These are phyloP conservation scores for Clistopyga incitator DNA, from an alignment of 2,888 invertebrate species.

Conservation along the genomic window DNA sequence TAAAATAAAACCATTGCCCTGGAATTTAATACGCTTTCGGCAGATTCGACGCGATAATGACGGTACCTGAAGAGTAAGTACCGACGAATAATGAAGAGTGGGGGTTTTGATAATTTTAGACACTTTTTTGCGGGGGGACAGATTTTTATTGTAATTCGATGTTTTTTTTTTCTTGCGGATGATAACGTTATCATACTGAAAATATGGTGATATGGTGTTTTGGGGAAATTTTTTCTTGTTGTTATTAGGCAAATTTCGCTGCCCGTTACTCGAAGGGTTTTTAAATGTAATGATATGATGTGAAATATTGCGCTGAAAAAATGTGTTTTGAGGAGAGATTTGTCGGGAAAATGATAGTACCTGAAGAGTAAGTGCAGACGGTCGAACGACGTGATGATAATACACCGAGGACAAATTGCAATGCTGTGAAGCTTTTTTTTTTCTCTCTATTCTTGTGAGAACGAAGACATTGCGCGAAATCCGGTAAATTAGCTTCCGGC, in stretches of 20 bases:
- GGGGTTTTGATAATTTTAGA: too few species aligned
- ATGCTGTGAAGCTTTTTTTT: not conserved
- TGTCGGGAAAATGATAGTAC: slow-evolving; percentile 71
- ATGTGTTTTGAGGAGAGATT: not conserved
- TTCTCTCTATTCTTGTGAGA: slow-evolving; percentile 19
- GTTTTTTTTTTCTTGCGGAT: too few species aligned
- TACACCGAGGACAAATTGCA: not conserved
- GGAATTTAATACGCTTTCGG: not conserved
- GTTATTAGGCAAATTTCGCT: too few species aligned
- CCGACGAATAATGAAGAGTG: too few species aligned
- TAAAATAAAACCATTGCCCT: not conserved
- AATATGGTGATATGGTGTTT: too few species aligned
- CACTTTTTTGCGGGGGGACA: too few species aligned
- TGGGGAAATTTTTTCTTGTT: too few species aligned
- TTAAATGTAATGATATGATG: too few species aligned
- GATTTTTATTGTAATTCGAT: too few species aligned
- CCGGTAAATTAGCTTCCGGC: slow-evolving; percentile 60
- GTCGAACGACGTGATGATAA: not conserved
- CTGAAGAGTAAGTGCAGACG: slow-evolving; percentile 75
- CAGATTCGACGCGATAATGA: slow-evolving; percentile 68
- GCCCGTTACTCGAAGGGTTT: too few species aligned
- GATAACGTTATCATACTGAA: too few species aligned
- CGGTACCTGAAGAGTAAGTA: slow-evolving; percentile 77
- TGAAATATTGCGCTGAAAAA: not conserved
- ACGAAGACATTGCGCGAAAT: slow-evolving; percentile 46